These are phyloP conservation scores for Salvelinus namaycush DNA, from an alignment of 2,113 vertebrate genomes.

Conservation along the genomic window DNA sequence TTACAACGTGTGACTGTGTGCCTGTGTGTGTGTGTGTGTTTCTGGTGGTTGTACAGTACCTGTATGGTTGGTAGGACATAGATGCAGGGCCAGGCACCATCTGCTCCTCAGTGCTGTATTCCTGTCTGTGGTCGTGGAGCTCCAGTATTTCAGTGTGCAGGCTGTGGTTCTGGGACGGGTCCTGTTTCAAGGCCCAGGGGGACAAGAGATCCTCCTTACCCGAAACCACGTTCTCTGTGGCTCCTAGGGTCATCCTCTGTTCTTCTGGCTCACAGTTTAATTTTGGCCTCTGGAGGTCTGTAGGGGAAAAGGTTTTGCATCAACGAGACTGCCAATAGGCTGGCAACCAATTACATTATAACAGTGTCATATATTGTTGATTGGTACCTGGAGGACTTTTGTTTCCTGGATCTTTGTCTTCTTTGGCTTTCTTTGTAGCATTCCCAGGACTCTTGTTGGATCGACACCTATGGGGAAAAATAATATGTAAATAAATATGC, in stretches of 20 bases:
- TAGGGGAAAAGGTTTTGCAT: constrained; percentile 31
- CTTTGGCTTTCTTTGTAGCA: constrained; percentile 40
- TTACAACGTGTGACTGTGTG: too few relatives aligned
- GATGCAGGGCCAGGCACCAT: constrained; percentile 63
- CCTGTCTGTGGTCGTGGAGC: constrained; percentile 54
- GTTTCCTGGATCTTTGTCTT: constrained; percentile 19
- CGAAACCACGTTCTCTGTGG: constrained; percentile 18
- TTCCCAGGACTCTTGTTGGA: constrained; percentile 42
- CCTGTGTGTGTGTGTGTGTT: not conserved
- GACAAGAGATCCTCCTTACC: constrained; percentile 16
- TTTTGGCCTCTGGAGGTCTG: constrained; percentile 63
- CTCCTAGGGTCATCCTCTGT: not conserved
- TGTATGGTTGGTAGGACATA: constrained; percentile 61
- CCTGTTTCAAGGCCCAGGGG: constrained; percentile 39
- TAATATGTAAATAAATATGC: not conserved
- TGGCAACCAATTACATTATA: not conserved
- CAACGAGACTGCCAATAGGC: too few relatives aligned
- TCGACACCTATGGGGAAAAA: constrained; percentile 40
- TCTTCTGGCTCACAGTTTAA: constrained; percentile 35
- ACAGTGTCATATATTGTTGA: too few relatives aligned
- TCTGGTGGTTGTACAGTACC: constrained; percentile 51
- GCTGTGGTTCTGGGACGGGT: constrained; percentile 51
- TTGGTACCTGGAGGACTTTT: constrained; percentile 41
- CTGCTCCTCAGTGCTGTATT: constrained; percentile 72
- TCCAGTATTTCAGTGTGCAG: constrained; percentile 51